A percentile compares a stretch with the other conserved stretches of the same genome.
Conservation (phyloP, 2,888 invertebrate genomes). For the Perithous albicinctus region DNA sequence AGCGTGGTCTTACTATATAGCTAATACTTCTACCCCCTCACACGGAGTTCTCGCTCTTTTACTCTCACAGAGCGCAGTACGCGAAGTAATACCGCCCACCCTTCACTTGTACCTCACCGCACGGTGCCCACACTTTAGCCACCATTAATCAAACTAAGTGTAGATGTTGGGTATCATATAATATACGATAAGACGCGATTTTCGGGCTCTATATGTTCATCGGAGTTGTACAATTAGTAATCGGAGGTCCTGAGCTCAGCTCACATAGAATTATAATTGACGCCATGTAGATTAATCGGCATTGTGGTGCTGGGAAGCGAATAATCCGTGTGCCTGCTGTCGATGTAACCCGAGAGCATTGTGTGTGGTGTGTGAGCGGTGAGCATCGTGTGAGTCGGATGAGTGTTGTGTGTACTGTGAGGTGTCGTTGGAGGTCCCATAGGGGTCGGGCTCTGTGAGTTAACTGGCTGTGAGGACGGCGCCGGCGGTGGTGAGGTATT, state of each 20-base stretch:
- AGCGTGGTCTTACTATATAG: too few species aligned
- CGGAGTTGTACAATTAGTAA: constrained; percentile 25
- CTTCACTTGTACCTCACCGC: too few species aligned
- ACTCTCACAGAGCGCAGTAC: too few species aligned
- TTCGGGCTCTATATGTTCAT: constrained; percentile 1
- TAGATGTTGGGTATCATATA: background rate
- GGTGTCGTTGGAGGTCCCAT: constrained; percentile 77
- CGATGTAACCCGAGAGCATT: constrained; percentile 88
- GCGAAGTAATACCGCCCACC: too few species aligned
- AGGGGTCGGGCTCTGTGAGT: constrained; percentile 85
- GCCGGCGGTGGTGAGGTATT: constrained; percentile 88
- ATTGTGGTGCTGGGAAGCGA: constrained; percentile 87
- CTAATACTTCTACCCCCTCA: too few species aligned
- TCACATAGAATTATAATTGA: constrained; percentile 93
- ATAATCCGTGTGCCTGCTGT: constrained; percentile 90
- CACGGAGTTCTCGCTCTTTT: too few species aligned
- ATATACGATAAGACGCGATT: background rate
- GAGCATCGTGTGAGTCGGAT: constrained; percentile 86
- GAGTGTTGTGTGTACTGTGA: constrained; percentile 80
- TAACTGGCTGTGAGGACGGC: constrained; percentile 83
- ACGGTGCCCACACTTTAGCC: too few species aligned
- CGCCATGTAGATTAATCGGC: constrained; percentile 90
- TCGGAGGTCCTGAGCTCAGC: constrained; percentile 61
- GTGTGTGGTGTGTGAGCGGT: constrained; percentile 89
- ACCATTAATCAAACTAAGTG: too few species aligned